These are phyloP conservation scores for Spinus olivaceus DNA, from an alignment of 2,797 vertebrate genomes.

Conservation along the genomic window DNA sequence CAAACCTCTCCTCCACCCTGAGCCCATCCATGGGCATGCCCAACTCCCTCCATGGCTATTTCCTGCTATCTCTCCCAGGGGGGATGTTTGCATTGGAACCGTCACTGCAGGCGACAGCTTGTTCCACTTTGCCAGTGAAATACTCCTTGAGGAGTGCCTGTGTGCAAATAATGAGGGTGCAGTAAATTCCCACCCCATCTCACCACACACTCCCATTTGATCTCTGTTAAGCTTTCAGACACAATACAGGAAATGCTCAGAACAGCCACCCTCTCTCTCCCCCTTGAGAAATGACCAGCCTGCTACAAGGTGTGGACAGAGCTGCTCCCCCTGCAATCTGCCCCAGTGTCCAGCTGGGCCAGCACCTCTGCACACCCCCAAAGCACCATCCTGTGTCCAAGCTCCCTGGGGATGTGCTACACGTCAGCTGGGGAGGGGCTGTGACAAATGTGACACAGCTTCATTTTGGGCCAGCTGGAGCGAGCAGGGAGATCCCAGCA, in stretches of 20 bases:
- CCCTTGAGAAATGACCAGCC: not conserved
- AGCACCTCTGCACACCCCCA: not conserved
- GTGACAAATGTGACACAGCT: not conserved
- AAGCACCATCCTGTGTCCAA: not conserved
- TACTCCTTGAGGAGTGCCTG: not conserved
- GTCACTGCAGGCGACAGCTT: not conserved
- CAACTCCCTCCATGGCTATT: not conserved
- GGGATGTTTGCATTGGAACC: not conserved
- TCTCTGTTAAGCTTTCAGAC: not conserved
- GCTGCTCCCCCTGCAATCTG: not conserved
- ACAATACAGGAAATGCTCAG: not conserved
- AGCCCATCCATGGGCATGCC: not conserved
- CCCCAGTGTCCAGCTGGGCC: not conserved
- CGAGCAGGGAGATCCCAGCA: not conserved
- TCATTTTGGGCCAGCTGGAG: not conserved
- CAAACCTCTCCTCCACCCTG: not conserved
- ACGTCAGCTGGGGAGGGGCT: not conserved
- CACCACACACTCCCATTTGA: not conserved
- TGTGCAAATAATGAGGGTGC: constrained; percentile 3
- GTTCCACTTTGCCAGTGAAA: constrained; percentile 19
- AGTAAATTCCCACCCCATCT: not conserved
- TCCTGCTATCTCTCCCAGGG: not conserved
- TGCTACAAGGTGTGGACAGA: not conserved
- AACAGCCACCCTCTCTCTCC: not conserved
- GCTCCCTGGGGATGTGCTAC: accelerated